Percentiles rank a stretch among this genome's conserved stretches.
These are phyloP conservation scores for Macrotus californicus DNA, from an alignment of 2,113 vertebrate genomes.

Conservation along the genomic window DNA sequence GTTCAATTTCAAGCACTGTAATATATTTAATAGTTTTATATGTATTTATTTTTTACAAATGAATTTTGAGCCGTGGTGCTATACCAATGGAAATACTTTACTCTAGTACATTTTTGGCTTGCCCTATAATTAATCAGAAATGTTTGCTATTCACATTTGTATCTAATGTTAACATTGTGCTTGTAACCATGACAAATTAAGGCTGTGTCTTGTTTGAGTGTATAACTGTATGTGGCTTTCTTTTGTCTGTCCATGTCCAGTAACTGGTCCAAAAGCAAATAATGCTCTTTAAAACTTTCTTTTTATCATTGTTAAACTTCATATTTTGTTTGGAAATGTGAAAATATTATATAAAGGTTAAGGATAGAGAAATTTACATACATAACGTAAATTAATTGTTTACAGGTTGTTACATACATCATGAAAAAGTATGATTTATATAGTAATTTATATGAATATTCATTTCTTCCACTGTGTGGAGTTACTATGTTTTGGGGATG, in stretches of 20 bases:
- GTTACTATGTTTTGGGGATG: constrained; percentile 5
- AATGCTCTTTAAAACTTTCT: constrained; percentile 22
- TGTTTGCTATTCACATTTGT: constrained; percentile 85
- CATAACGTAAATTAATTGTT: constrained; percentile 42
- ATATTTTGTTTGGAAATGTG: constrained; percentile 54
- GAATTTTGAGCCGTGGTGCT: constrained; percentile 31
- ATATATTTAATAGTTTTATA: constrained; percentile 47
- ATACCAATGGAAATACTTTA: constrained; percentile 1
- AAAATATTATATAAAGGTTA: constrained; percentile 29
- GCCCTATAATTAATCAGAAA: constrained; percentile 74
- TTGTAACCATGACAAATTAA: constrained; percentile 81
- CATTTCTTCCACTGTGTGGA: constrained; percentile 76
- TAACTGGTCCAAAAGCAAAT: constrained; percentile 67
- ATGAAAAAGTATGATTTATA: constrained; percentile 44
- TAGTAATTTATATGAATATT: constrained; percentile 53
- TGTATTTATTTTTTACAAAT: constrained; percentile 75
- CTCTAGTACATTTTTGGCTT: constrained; percentile 67
- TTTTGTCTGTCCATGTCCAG: constrained; percentile 76
- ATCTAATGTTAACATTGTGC: constrained; percentile 85
- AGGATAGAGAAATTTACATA: constrained; percentile 24
- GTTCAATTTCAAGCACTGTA: constrained; percentile 66
- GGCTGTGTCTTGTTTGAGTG: constrained; percentile 80
- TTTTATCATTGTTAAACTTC: constrained; percentile 25
- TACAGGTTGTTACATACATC: constrained; percentile 53
- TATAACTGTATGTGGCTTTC: constrained; percentile 86